Conservation (phyloP, 2,888 invertebrate genomes). For the Exocentrus adspersus region DNA sequence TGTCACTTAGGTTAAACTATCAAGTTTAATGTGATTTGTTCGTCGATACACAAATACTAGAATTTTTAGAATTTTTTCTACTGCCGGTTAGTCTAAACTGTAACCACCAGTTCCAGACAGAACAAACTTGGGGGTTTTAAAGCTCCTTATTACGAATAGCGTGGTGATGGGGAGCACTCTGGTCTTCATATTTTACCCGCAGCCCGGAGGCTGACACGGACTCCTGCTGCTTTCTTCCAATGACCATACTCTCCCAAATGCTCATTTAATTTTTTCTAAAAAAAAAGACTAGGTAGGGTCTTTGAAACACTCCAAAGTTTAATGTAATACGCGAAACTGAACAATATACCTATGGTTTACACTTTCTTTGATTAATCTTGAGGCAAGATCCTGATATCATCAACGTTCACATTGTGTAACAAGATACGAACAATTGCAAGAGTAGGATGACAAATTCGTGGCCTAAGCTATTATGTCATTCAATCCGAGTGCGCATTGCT, state of each 20-base stretch:
- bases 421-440: too few species aligned
- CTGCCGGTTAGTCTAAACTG: slow-evolving; percentile 26
- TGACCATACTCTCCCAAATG: slow-evolving; percentile 57
- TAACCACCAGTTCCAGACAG: slow-evolving; percentile 27
- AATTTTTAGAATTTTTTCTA: slow-evolving; percentile 30
- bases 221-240: slow-evolving; percentile 60
- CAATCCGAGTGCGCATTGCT: too few species aligned
- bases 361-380: too few species aligned
- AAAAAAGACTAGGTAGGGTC: slow-evolving; percentile 9
- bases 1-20: too few species aligned
- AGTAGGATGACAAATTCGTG: too few species aligned
- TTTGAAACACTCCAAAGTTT: slow-evolving; percentile 25
- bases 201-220: slow-evolving; percentile 58
- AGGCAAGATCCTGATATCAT: too few species aligned
- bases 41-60: too few species aligned
- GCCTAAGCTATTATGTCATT: too few species aligned
- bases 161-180: slow-evolving; percentile 54
- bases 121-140: slow-evolving; percentile 43
- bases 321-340: slow-evolving; percentile 21
- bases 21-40: too few species aligned
- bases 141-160: slow-evolving; percentile 55
- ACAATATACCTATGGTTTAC: too few species aligned
- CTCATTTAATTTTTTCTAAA: slow-evolving; percentile 32
- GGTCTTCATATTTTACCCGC: slow-evolving; percentile 60
- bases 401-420: too few species aligned